These are phyloP conservation scores for Aphelinus certus DNA, from an alignment of 1,140 invertebrate species.

Conservation along the genomic window DNA sequence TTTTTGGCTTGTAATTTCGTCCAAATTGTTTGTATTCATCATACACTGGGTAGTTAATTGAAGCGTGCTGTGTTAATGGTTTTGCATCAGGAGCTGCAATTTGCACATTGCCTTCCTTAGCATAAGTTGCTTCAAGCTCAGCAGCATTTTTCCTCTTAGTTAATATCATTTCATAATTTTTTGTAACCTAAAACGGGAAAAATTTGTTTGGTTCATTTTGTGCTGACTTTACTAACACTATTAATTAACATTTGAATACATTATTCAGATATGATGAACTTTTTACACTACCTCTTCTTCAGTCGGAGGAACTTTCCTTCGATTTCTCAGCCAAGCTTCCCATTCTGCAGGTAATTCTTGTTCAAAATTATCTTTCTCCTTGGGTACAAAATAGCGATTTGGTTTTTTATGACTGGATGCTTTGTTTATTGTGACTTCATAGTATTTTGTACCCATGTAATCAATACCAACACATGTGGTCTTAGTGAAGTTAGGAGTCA, in stretches of 20 bases:
- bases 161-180: conserved; percentile 76
- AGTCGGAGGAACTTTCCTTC: conserved; percentile 74
- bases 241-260: background rate
- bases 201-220: conserved; percentile 11
- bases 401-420: conserved; percentile 69
- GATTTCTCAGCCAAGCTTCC: conserved; percentile 82
- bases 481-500: conserved; percentile 67
- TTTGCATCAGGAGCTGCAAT: conserved; percentile 9
- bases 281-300: conserved; percentile 72
- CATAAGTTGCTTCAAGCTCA: conserved; percentile 66
- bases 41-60: conserved; percentile 51
- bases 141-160: conserved; percentile 80
- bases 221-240: background rate
- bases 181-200: conserved; percentile 44
- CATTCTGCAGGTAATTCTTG: conserved; percentile 83
- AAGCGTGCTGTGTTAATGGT: conserved; percentile 11
- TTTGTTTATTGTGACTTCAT: conserved; percentile 74
- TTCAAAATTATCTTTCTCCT: conserved; percentile 70
- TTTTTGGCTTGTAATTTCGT: conserved; percentile 41
- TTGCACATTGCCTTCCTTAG: conserved; percentile 5
- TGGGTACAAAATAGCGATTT: conserved; percentile 77
- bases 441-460: conserved; percentile 84
- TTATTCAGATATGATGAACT: background rate
- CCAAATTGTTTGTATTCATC: conserved; percentile 52
- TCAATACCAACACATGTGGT: conserved; percentile 70